Percentiles rank a stretch among this genome's conserved stretches.
Evolutionary conservation across 1,140 invertebrate genomes (phyloP).

Genomic region (Drosophila athabasca): DNA sequence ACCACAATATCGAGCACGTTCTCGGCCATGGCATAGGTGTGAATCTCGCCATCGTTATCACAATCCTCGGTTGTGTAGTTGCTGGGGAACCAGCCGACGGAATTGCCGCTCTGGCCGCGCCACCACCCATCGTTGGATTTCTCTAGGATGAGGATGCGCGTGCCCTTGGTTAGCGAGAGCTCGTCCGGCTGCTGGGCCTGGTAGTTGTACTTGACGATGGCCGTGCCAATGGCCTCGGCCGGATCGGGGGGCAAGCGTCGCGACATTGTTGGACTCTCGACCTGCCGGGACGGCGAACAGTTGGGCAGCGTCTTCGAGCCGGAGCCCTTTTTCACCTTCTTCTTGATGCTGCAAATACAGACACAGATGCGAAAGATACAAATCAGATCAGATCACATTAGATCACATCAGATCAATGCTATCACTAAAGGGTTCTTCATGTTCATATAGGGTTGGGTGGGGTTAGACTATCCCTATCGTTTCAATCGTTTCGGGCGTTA

Average conservation of each 20-base stretch:
- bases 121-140: conserved; percentile 99
- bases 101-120: conserved; percentile 94
- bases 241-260: conserved; percentile 91
- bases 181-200: conserved; percentile 99
- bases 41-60: conserved; percentile 91
- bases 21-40: conserved; percentile 96
- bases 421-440: neutral
- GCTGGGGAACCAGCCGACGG: conserved; percentile 97
- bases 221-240: conserved; percentile 93
- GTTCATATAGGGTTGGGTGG: neutral
- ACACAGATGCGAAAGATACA: conserved; percentile 9
- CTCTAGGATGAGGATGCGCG: conserved; percentile 96
- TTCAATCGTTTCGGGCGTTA: conserved; percentile 16
- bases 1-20: conserved; percentile 97
- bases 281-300: conserved; percentile 91
- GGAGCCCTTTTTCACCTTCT: conserved; percentile 94
- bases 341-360: conserved; percentile 91
- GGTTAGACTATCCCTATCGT: conserved; percentile 39
- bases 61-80: conserved; percentile 98
- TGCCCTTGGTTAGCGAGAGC: conserved; percentile 95
- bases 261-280: conserved; percentile 90
- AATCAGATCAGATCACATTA: conserved; percentile 3
- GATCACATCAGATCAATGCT: neutral
- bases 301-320: conserved; percentile 94
- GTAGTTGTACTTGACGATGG: conserved; percentile 98